Base-by-base conservation (phyloP, 2,888 invertebrate genomes). In the Arctia plantaginis region DNA sequence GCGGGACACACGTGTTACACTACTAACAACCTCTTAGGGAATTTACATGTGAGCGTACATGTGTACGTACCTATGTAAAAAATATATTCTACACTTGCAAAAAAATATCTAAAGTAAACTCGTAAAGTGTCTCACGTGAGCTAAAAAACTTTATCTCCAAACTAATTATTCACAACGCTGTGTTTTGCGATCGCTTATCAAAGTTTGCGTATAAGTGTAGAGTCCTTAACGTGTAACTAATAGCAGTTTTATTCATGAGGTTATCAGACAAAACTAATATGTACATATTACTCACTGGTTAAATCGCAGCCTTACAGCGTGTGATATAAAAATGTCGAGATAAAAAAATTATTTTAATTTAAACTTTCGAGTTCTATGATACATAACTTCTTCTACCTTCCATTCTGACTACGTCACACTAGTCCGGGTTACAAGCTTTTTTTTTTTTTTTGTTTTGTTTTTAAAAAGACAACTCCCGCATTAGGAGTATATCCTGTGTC, bases 221-320 rank as follows among this genome's bases (percentile, higher is more conserved):
- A 78, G 71, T 74, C 74, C 74, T 71, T 79, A 79, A 84, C 77
- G 78, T 78, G 74, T 73, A 80, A 88, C 83, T 85, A 87, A 86
- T 85, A 80, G 77, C 74, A n/a, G 71, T 80, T 87, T 86, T 87
- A 88, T 88, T 88, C 85, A 88, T 84, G 86, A 87, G 81, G 66
- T 77, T 82, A 79, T 86, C 81, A 76, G 67, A 66, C 80, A 73
- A 77, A 80, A 87, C 84, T 86, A 85, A 87, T 86, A 86, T 77
- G 75, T 30, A 55, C 80, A 76, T 80, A 86, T 87, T 81, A 83
- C 78, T 87, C 88, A 85, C 77, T 79, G 77, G 81, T 77, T 79
- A 81, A 82, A 85, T 79, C 77, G 74, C 77, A 65, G 75, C 68
- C 77, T 35, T 27, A 68, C 62, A 62, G 68, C 75, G 82, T 68